Conservation (phyloP, 2,888 invertebrate species). For the Ophonus ardosiacus region DNA sequence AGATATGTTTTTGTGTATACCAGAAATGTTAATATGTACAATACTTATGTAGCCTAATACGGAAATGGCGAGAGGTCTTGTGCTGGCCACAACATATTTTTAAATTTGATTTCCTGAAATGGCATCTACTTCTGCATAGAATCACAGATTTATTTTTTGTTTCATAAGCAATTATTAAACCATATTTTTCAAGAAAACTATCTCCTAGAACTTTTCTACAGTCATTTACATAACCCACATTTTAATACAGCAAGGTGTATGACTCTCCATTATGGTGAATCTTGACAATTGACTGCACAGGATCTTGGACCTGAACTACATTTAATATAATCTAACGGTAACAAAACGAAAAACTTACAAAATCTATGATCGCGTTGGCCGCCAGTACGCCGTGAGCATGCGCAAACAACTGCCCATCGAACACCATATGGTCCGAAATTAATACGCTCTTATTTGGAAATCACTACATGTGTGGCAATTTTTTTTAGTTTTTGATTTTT, state of each 20-base stretch:
- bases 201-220: background rate
- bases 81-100: no score
- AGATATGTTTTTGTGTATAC: no score
- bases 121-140: no score
- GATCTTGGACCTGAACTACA: background rate
- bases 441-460: conserved; percentile 54
- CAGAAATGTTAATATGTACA: no score
- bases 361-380: conserved; percentile 37
- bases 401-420: conserved; percentile 7
- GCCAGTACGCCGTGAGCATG: background rate
- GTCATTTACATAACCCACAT: conserved; percentile 2
- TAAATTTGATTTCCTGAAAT: no score
- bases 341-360: conserved; percentile 21
- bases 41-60: no score
- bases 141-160: no score
- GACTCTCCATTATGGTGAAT: conserved; percentile 23
- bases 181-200: background rate
- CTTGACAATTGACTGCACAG: conserved; percentile 35
- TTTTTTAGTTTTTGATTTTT: conserved; percentile 24
- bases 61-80: no score
- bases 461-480: conserved; percentile 56
- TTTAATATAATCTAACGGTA: conserved; percentile 35
- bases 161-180: background rate
- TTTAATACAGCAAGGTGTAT: conserved; percentile 18
- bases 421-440: conserved; percentile 54